Evolutionary conservation across 2,888 invertebrate genomes (phyloP).

Genomic region (Ectobius pallidus): DNA sequence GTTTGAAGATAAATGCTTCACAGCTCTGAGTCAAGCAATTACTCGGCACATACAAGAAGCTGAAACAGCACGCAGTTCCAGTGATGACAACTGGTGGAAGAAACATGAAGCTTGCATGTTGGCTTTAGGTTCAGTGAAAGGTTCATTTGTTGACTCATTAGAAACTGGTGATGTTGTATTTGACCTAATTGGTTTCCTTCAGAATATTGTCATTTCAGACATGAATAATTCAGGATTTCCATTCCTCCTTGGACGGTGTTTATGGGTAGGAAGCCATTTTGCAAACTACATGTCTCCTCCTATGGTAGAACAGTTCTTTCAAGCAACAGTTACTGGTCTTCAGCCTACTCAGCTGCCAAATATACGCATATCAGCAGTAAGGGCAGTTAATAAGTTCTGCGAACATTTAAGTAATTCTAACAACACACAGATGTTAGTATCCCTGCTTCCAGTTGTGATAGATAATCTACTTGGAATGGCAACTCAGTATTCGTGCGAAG

Average conservation of each 20-base stretch:
- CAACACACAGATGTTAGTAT: conserved; percentile 54
- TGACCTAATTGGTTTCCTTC: conserved; percentile 54
- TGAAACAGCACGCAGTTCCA: conserved; percentile 55
- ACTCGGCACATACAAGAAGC: conserved; percentile 66
- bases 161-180: conserved; percentile 50
- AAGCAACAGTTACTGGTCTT: conserved; percentile 62
- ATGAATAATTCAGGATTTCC: conserved; percentile 56
- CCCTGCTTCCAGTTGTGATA: conserved; percentile 58
- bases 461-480: conserved; percentile 62
- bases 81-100: conserved; percentile 67
- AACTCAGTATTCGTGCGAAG: conserved; percentile 59
- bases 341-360: conserved; percentile 59
- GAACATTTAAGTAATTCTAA: conserved; percentile 58
- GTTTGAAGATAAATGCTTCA: conserved; percentile 61
- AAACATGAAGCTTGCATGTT: conserved; percentile 68
- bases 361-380: conserved; percentile 61
- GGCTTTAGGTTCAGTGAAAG: conserved; percentile 63
- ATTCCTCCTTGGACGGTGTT: conserved; percentile 62
- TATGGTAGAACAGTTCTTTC: conserved; percentile 56
- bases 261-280: conserved; percentile 62
- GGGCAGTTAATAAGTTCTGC: conserved; percentile 59
- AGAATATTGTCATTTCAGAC: conserved; percentile 59
- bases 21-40: conserved; percentile 63
- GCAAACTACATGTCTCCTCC: conserved; percentile 58
- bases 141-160: conserved; percentile 54